These are phyloP conservation scores for Melinopterus prodromus DNA, from an alignment of 2,888 invertebrate species.

Conservation along the genomic window DNA sequence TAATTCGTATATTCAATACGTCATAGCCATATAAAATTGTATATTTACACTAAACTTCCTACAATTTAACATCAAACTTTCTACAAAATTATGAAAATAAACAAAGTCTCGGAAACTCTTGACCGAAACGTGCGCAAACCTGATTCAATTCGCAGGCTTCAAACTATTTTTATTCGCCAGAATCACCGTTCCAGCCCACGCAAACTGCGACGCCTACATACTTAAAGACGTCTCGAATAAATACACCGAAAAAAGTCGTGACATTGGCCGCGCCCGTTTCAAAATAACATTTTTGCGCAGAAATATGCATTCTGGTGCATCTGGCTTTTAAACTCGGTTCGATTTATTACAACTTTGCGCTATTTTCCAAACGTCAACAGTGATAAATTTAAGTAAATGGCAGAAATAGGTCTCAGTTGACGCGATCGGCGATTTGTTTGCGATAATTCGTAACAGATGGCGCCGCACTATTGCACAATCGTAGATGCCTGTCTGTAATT, in stretches of 20 bases:
- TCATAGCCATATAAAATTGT: neutral
- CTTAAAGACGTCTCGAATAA: neutral
- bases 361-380: neutral
- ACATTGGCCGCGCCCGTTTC: neutral
- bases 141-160: neutral
- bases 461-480: neutral
- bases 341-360: neutral
- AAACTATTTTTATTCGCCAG: neutral
- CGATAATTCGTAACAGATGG: constrained; percentile 4
- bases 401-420: neutral
- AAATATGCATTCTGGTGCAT: neutral
- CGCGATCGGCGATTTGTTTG: neutral
- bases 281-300: neutral
- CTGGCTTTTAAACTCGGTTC: neutral
- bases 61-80: neutral
- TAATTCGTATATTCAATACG: neutral
- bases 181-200: neutral
- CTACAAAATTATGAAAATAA: neutral
- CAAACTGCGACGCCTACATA: neutral
- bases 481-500: neutral
- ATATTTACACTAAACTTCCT: neutral
- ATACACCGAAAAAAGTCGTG: neutral
- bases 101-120: neutral
- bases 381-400: neutral
- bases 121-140: neutral